phyloP scores from a whole-genome alignment of 2,113 vertebrate species.

The Chamaetylas fuelleborni region DNA sequence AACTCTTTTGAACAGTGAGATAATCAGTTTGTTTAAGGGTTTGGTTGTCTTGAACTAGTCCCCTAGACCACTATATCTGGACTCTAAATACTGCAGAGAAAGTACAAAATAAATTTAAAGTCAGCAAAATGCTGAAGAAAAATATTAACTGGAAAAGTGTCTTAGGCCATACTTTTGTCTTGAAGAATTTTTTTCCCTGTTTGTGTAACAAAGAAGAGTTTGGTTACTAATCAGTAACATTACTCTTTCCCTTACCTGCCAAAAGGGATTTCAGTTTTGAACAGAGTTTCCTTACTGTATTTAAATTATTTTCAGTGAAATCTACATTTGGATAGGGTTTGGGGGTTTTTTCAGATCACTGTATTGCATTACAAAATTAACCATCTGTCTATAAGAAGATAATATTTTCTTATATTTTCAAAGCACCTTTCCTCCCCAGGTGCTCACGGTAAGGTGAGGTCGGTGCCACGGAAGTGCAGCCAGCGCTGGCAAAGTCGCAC shows the following conservation, averaged over 20 bases:
- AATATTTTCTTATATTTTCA: not conserved
- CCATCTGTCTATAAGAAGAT: not conserved
- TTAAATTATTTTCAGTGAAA: not conserved
- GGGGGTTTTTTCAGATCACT: not conserved
- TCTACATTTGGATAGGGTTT: not conserved
- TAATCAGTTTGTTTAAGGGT: not conserved
- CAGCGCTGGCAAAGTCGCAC: not conserved
- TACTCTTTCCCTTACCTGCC: not conserved
- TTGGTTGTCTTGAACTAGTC: not conserved
- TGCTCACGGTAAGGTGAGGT: accelerated
- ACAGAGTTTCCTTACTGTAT: not conserved
- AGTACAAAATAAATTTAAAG: not conserved
- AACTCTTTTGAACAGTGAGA: not conserved
- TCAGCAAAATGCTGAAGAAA: not conserved
- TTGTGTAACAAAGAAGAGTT: not conserved
- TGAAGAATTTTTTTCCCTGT: not conserved
- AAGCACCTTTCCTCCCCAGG: not conserved
- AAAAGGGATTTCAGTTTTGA: not conserved
- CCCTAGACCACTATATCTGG: not conserved
- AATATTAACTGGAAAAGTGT: not conserved
- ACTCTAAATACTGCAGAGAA: not conserved
- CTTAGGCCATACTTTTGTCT: not conserved
- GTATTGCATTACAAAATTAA: not conserved
- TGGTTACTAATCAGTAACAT: not conserved
- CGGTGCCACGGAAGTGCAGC: not conserved